phyloP scores from a whole-genome alignment of 1,140 invertebrate species.

The Carposina sasakii region DNA sequence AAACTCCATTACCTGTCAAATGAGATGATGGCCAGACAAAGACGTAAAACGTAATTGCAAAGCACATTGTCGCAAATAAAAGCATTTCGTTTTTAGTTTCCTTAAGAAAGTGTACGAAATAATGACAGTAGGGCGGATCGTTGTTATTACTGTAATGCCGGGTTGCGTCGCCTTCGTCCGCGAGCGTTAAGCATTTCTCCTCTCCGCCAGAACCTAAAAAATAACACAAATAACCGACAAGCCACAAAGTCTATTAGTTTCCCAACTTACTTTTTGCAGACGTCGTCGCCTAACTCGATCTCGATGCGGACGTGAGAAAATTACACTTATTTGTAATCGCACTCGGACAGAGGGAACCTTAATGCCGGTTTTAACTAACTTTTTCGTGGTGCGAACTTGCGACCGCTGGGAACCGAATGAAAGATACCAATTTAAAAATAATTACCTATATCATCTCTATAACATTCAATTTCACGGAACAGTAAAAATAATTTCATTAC shows the following conservation, averaged over 20 bases:
- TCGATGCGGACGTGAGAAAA: constrained; percentile 63
- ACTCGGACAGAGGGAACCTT: constrained; percentile 36
- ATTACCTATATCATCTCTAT: no score
- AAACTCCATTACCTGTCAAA: constrained; percentile 18
- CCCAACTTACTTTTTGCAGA: constrained; percentile 61
- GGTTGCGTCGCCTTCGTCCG: constrained; percentile 54
- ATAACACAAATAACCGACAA: constrained; percentile 54
- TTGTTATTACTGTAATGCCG: constrained; percentile 62
- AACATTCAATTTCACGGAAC: no score
- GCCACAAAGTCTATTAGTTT: constrained; percentile 68
- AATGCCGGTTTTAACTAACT: constrained; percentile 33
- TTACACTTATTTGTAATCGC: constrained; percentile 52
- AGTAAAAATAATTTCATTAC: no score
- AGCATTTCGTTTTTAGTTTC: constrained; percentile 34
- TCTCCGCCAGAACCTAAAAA: constrained; percentile 53
- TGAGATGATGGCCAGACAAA: background rate
- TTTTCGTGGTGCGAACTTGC: no score
- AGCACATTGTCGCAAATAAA: constrained; percentile 38
- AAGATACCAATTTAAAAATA: no score
- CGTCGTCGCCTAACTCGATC: constrained; percentile 56
- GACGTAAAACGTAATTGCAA: constrained; percentile 31
- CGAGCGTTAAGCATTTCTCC: constrained; percentile 58
- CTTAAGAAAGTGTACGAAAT: constrained; percentile 48
- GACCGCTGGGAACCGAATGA: no score
- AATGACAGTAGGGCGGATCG: constrained; percentile 57